Conservation (phyloP, 2,113 vertebrate genomes). For the Alces alces region DNA sequence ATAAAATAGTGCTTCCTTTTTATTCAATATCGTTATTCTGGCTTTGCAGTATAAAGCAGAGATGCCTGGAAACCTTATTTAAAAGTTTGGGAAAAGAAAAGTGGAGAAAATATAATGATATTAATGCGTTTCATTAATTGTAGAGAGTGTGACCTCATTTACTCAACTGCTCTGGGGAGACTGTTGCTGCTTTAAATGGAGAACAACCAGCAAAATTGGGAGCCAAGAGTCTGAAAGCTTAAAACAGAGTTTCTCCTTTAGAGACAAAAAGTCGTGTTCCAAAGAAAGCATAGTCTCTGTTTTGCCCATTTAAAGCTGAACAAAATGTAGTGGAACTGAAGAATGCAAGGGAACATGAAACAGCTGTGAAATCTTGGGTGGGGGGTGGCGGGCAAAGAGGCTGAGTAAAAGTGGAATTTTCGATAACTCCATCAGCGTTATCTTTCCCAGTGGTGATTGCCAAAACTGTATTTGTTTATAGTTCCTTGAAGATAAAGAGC, state of each 20-base stretch:
- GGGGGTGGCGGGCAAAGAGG: background rate
- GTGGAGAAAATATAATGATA: conserved; percentile 54
- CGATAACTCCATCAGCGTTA: conserved; percentile 27
- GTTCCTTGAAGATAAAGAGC: conserved; percentile 64
- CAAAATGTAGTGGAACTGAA: background rate
- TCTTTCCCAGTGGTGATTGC: conserved; percentile 41
- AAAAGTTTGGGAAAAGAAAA: conserved; percentile 58
- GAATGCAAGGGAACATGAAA: conserved; percentile 24
- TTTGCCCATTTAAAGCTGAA: conserved; percentile 39
- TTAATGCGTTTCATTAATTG: conserved; percentile 77
- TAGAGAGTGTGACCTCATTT: conserved; percentile 52
- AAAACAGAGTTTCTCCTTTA: conserved; percentile 43
- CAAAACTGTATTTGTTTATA: conserved; percentile 65
- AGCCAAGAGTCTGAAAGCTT: conserved; percentile 43
- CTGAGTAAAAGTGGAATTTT: conserved; percentile 49
- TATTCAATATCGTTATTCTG: conserved; percentile 2
- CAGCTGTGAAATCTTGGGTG: conserved; percentile 48
- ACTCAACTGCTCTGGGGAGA: conserved; percentile 28
- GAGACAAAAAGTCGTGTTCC: conserved; percentile 44
- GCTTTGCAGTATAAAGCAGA: background rate
- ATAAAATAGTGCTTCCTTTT: conserved; percentile 28
- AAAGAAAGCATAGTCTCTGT: conserved; percentile 16
- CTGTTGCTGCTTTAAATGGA: background rate
- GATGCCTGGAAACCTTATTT: conserved; percentile 66
- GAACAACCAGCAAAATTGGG: conserved; percentile 36